Conservation (phyloP, 2,113 vertebrate genomes). For the Cariama cristata region DNA sequence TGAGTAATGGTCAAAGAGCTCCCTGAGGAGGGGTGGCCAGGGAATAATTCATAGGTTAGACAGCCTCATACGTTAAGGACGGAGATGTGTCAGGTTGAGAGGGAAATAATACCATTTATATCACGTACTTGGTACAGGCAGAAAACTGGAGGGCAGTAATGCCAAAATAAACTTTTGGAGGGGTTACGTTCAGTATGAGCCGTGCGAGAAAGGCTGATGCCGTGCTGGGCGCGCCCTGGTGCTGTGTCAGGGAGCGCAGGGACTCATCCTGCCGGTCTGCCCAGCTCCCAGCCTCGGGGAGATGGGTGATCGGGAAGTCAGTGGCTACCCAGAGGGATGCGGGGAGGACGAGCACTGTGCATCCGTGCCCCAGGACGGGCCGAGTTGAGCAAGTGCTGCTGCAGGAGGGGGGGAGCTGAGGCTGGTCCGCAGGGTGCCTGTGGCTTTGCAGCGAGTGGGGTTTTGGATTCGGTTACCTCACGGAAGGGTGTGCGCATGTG, state of each 20-base stretch:
- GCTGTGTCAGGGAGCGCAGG: background rate
- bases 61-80: background rate
- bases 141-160: background rate
- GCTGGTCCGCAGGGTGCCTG: background rate
- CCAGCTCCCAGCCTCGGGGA: background rate
- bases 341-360: accelerated
- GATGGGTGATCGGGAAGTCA: accelerated
- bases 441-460: background rate
- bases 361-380: background rate
- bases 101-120: background rate
- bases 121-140: background rate
- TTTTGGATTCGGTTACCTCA: background rate
- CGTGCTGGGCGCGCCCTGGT: too few relatives aligned
- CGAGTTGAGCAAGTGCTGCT: background rate
- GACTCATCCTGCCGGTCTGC: background rate
- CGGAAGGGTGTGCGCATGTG: background rate
- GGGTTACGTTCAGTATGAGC: background rate
- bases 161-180: background rate
- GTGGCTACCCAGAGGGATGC: background rate
- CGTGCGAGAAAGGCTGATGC: background rate
- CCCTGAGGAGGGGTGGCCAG: background rate
- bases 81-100: background rate
- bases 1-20: background rate
- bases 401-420: accelerated
- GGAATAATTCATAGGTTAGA: background rate